Evolutionary conservation across 2,888 invertebrate species (phyloP).

Genomic region (Drosophila merina): DNA sequence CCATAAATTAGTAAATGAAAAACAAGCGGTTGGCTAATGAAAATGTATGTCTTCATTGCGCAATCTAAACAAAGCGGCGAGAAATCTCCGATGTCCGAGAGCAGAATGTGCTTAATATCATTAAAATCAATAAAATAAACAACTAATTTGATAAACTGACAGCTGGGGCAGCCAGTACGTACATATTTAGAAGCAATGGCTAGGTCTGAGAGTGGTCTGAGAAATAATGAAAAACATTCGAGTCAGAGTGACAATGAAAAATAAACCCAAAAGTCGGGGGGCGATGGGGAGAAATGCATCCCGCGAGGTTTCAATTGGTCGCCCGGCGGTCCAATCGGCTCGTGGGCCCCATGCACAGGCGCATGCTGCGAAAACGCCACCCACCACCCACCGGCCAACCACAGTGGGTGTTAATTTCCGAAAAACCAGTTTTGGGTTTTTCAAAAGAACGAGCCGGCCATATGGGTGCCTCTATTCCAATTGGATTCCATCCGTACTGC

Average conservation of each 20-base stretch:
- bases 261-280: slow-evolving; percentile 45
- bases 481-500: slow-evolving; percentile 53
- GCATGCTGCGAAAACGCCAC: slow-evolving; percentile 38
- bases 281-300: slow-evolving; percentile 30
- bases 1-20: slow-evolving; percentile 69
- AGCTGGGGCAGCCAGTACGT: slow-evolving; percentile 16
- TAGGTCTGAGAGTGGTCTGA: slow-evolving; percentile 8
- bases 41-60: slow-evolving; percentile 71
- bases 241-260: slow-evolving; percentile 45
- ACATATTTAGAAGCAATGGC: neutral
- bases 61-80: slow-evolving; percentile 56
- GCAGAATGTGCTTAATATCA: slow-evolving; percentile 70
- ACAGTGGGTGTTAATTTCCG: slow-evolving; percentile 58
- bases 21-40: slow-evolving; percentile 61
- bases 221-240: slow-evolving; percentile 27
- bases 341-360: slow-evolving; percentile 26
- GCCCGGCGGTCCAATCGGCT: slow-evolving; percentile 39
- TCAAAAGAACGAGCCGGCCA: slow-evolving; percentile 46
- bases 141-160: slow-evolving; percentile 60
- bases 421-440: slow-evolving; percentile 55
- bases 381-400: slow-evolving; percentile 61
- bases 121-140: slow-evolving; percentile 78
- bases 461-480: slow-evolving; percentile 50
- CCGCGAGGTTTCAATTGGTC: slow-evolving; percentile 51
- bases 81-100: slow-evolving; percentile 21